Evolutionary conservation across 1,140 invertebrate genomes (phyloP).

Genomic region (Lerema accius): DNA sequence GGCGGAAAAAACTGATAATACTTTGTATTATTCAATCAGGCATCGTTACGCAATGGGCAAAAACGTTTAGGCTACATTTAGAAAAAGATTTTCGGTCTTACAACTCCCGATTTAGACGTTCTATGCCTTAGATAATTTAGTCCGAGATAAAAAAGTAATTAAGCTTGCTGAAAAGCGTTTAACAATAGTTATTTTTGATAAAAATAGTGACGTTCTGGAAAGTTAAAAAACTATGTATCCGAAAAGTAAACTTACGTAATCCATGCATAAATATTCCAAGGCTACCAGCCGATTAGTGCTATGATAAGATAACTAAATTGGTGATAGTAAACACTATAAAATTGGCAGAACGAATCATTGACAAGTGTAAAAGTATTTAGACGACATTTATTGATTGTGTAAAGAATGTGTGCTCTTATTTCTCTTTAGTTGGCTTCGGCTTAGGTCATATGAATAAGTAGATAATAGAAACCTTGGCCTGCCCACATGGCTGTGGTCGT

Average conservation of each 20-base stretch:
- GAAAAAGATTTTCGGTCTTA: background rate
- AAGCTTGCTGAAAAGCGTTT: background rate
- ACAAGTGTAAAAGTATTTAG: background rate
- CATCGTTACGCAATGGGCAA: background rate
- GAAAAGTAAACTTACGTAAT: conserved; percentile 6
- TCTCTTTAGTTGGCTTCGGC: conserved; percentile 50
- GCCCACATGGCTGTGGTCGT: conserved; percentile 35
- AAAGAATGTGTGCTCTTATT: conserved; percentile 8
- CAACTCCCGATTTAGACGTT: background rate
- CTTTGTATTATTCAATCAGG: background rate
- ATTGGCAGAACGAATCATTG: background rate
- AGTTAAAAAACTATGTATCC: background rate
- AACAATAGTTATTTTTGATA: background rate
- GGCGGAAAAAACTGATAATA: background rate
- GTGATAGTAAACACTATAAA: conserved; percentile 1
- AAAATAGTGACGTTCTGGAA: background rate
- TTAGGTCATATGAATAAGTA: conserved; percentile 46
- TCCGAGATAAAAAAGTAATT: background rate
- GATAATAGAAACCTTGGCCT: conserved; percentile 51
- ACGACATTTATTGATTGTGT: background rate
- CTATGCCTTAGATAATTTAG: background rate
- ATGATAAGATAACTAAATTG: conserved; percentile 16
- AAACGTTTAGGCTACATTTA: background rate
- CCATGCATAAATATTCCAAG: conserved; percentile 18
- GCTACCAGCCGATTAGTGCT: conserved; percentile 1